Conservation (phyloP, 2,888 invertebrate genomes). For the Dexiosoma caninum region DNA sequence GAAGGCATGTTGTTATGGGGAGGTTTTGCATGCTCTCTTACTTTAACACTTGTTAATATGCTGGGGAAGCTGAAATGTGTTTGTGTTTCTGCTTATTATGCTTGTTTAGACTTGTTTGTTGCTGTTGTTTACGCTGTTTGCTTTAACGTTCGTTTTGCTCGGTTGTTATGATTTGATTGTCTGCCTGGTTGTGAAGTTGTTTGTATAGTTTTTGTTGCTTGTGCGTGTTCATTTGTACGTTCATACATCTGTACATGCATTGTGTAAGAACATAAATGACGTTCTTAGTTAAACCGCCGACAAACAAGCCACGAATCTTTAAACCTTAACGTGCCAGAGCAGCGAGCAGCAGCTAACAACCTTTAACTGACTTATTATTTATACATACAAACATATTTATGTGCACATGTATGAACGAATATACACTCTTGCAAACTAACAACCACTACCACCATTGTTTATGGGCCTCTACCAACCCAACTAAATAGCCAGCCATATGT, state of each 20-base stretch:
- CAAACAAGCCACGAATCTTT: slow-evolving; percentile 72
- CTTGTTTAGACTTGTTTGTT: slow-evolving; percentile 56
- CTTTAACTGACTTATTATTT: slow-evolving; percentile 44
- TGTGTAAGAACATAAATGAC: slow-evolving; percentile 20
- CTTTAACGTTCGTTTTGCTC: slow-evolving; percentile 52
- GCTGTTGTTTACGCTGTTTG: slow-evolving; percentile 48
- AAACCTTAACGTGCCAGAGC: slow-evolving; percentile 63
- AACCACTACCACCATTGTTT: slow-evolving; percentile 50
- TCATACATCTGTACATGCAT: neutral
- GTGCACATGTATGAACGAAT: too few relatives aligned
- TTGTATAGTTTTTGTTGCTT: neutral
- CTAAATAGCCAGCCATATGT: slow-evolving; percentile 21
- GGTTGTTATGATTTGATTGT: slow-evolving; percentile 69
- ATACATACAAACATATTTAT: slow-evolving; percentile 18
- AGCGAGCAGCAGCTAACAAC: slow-evolving; percentile 55
- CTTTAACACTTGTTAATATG: neutral
- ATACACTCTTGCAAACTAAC: slow-evolving; percentile 5
- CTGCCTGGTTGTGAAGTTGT: slow-evolving; percentile 62
- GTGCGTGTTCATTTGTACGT: too few relatives aligned
- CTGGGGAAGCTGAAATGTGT: neutral
- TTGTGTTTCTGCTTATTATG: slow-evolving; percentile 36
- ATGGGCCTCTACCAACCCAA: slow-evolving; percentile 27
- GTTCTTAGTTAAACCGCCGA: slow-evolving; percentile 72
- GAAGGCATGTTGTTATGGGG: neutral
- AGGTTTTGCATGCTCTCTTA: neutral